Evolutionary conservation across 2,888 invertebrate species (phyloP).

Genomic region (Ochropleura plecta): DNA sequence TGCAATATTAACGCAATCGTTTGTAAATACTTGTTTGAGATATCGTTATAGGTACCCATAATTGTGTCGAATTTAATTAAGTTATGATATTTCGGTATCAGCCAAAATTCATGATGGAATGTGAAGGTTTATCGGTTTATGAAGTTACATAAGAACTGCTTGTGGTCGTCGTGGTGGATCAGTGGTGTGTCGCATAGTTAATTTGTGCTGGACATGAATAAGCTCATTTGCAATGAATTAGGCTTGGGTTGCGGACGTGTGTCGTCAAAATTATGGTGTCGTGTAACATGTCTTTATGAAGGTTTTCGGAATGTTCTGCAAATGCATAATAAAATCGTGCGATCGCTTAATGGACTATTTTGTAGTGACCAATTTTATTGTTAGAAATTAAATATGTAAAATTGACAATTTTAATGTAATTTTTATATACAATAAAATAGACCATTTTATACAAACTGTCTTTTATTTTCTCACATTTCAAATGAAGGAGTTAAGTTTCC

Average conservation of each 20-base stretch:
- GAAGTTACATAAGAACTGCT: constrained; percentile 41
- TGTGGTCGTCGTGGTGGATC: constrained; percentile 29
- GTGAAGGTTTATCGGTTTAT: constrained; percentile 40
- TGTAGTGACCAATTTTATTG: constrained; percentile 90
- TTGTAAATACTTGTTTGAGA: constrained; percentile 68
- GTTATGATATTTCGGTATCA: constrained; percentile 66
- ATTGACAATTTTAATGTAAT: constrained; percentile 91
- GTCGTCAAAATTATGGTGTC: constrained; percentile 69
- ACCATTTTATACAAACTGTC: constrained; percentile 88
- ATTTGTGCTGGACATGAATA: constrained; percentile 68
- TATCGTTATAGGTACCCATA: constrained; percentile 61
- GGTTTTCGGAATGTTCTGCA: constrained; percentile 80
- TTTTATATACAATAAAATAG: constrained; percentile 91
- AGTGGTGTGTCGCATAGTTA: constrained; percentile 43
- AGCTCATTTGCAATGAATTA: constrained; percentile 58
- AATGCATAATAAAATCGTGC: constrained; percentile 86
- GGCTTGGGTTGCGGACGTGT: constrained; percentile 66
- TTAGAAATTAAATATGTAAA: constrained; percentile 87
- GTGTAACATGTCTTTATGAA: constrained; percentile 69
- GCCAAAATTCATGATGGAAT: constrained; percentile 62
- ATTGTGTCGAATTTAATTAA: constrained; percentile 68
- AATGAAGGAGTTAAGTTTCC: constrained; percentile 64
- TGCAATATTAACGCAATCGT: constrained; percentile 61
- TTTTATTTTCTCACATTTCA: constrained; percentile 77
- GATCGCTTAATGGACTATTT: constrained; percentile 89